phyloP scores from a whole-genome alignment of 2,113 vertebrate genomes.

The Etia nguti region DNA sequence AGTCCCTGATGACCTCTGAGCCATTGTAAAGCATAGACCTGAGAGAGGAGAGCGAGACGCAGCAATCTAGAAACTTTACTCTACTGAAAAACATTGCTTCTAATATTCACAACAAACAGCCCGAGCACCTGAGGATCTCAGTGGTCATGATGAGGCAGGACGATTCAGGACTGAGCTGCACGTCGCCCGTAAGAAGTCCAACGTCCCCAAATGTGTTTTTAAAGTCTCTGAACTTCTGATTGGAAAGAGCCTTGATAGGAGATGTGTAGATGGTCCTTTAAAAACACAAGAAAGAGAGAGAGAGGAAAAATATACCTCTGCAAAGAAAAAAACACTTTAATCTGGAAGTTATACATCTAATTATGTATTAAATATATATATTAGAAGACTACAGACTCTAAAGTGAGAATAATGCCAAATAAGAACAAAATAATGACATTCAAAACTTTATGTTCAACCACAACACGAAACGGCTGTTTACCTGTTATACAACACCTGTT shows the following conservation, averaged over 20 bases:
- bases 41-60: neutral
- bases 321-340: neutral
- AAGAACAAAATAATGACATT: neutral
- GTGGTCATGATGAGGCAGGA: slow-evolving; percentile 95
- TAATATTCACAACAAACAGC: neutral
- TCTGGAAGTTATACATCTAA: neutral
- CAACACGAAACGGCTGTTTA: neutral
- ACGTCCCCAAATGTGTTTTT: slow-evolving; percentile 86
- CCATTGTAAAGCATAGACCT: slow-evolving; percentile 94
- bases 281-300: neutral
- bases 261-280: slow-evolving; percentile 88
- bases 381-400: neutral
- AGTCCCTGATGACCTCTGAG: slow-evolving; percentile 87
- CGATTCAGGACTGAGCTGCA: slow-evolving; percentile 85
- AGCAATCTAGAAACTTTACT: neutral
- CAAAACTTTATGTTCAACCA: neutral
- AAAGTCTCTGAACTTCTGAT: slow-evolving; percentile 94
- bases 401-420: neutral
- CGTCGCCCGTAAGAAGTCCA: slow-evolving; percentile 86
- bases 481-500: neutral
- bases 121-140: slow-evolving; percentile 82
- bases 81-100: neutral
- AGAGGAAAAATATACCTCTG: neutral
- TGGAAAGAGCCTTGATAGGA: slow-evolving; percentile 91
- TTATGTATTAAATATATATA: neutral